Conservation (phyloP, 2,113 vertebrate genomes). For the Bubo blakistoni region DNA sequence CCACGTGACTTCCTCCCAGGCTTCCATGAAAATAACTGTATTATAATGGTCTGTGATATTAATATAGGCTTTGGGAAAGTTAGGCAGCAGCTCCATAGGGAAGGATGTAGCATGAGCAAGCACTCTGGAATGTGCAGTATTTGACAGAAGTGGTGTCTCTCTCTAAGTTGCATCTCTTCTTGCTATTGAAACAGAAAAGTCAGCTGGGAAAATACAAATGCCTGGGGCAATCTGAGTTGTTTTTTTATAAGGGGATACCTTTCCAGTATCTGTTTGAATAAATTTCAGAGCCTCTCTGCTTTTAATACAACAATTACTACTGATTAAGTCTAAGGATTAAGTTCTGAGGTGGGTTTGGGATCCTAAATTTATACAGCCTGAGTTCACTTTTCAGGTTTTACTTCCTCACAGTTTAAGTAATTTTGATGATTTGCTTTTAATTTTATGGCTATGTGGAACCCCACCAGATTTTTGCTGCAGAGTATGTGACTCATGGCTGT, state of each 20-base stretch:
- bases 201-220: not conserved
- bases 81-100: constrained; percentile 81
- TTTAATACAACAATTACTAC: not conserved
- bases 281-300: not conserved
- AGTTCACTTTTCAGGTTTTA: not conserved
- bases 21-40: constrained; percentile 98
- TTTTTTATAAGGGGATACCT: not conserved
- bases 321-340: not conserved
- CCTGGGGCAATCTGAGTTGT: not conserved
- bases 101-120: constrained; percentile 86
- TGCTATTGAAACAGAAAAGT: not conserved
- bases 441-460: not conserved
- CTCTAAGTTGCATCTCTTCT: constrained; percentile 42
- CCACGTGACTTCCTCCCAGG: constrained; percentile 95
- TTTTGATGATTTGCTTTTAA: not conserved
- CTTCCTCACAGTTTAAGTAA: not conserved
- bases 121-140: constrained; percentile 87
- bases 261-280: not conserved
- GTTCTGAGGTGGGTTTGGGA: not conserved
- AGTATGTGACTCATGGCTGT: not conserved
- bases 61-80: constrained; percentile 98
- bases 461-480: not conserved
- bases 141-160: constrained; percentile 70
- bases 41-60: constrained; percentile 99
- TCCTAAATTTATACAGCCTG: not conserved